Conservation (phyloP, 1,140 invertebrate genomes). For the Drosophila tristis region DNA sequence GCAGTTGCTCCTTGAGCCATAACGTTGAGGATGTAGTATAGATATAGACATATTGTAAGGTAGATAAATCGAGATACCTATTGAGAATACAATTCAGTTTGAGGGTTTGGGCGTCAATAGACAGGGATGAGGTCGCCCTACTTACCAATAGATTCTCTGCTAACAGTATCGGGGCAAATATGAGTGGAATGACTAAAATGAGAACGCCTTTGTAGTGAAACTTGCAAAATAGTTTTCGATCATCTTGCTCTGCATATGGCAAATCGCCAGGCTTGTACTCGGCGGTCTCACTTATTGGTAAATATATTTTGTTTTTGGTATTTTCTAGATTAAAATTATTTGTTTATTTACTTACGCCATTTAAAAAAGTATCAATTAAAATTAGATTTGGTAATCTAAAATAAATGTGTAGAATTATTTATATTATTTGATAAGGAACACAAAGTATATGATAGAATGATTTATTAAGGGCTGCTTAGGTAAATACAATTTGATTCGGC, state of each 20-base stretch:
- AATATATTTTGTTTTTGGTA: too few species aligned
- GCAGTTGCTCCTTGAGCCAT: conserved; percentile 48
- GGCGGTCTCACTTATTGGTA: conserved; percentile 3
- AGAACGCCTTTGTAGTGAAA: conserved; percentile 63
- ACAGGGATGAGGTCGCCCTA: not conserved
- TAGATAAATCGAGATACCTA: conserved; percentile 48
- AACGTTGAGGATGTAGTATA: conserved; percentile 55
- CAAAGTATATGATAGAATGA: too few species aligned
- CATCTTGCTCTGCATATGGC: conserved; percentile 33
- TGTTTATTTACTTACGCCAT: conserved; percentile 20
- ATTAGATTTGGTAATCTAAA: too few species aligned
- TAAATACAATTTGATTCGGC: too few species aligned
- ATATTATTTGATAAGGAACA: too few species aligned
- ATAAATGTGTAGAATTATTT: too few species aligned
- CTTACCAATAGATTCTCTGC: conserved; percentile 27
- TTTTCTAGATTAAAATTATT: too few species aligned
- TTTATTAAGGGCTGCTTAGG: too few species aligned
- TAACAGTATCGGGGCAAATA: conserved; percentile 38
- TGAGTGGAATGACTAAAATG: conserved; percentile 38
- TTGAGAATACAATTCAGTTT: not conserved
- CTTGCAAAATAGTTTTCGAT: conserved; percentile 49
- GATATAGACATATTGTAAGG: conserved; percentile 30
- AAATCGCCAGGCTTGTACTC: conserved; percentile 54
- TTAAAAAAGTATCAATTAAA: too few species aligned
- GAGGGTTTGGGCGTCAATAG: too few species aligned